Conservation (phyloP, 2,888 invertebrate species). For the Anoplius nigerrimus region DNA sequence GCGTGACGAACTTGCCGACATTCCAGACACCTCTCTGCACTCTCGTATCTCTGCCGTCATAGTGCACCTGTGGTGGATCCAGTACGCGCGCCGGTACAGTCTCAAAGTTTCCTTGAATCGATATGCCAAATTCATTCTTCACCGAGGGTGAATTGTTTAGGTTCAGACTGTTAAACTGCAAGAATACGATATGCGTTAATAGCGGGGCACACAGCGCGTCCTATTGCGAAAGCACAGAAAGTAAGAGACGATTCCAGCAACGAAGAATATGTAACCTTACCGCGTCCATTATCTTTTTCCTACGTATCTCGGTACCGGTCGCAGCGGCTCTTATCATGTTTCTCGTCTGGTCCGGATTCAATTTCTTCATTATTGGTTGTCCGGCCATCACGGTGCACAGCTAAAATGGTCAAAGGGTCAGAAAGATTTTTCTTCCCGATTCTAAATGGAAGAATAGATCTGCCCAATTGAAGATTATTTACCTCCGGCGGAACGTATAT, state of each 20-base stretch:
- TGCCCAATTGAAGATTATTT: constrained; percentile 43
- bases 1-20: constrained; percentile 68
- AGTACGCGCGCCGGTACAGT: constrained; percentile 87
- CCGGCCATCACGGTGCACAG: constrained; percentile 81
- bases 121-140: constrained; percentile 86
- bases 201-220: not conserved
- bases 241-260: constrained; percentile 3
- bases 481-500: constrained; percentile 90
- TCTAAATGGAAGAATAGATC: constrained; percentile 3
- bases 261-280: constrained; percentile 73
- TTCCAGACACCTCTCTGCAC: constrained; percentile 76
- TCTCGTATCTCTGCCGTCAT: constrained; percentile 73
- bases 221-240: not conserved
- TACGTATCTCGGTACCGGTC: constrained; percentile 85
- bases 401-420: constrained; percentile 36
- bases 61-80: constrained; percentile 84
- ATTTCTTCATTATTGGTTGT: constrained; percentile 86
- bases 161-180: constrained; percentile 62
- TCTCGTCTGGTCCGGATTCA: constrained; percentile 88
- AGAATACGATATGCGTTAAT: constrained; percentile 19
- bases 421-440: not conserved
- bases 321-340: constrained; percentile 93
- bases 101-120: constrained; percentile 84
- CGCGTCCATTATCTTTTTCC: constrained; percentile 86
- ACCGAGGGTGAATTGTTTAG: constrained; percentile 78